Evolutionary conservation across 2,113 vertebrate genomes (phyloP), one percentile per base, ranked within the genome.

Genomic region (Dendropsophus ebraccatus): DNA sequence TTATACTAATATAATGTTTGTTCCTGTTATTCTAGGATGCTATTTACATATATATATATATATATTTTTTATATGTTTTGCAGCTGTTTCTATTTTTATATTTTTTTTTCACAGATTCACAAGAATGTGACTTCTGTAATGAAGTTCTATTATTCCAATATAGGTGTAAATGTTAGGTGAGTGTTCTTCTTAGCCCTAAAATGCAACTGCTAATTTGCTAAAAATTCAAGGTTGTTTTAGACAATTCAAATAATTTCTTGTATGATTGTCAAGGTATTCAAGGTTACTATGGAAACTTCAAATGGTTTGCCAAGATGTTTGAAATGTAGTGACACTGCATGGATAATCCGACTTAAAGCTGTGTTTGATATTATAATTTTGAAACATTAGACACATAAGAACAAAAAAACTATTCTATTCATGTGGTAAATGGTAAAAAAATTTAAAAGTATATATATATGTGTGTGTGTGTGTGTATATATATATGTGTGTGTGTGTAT

Each of bases 211-310:
- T 80, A 41, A 80, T 80, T 62, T 80, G 35, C 5, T 60, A 23
- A 62, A 80, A 45, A 62, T 41, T 80, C 77, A 41, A 60, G 56
- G 76, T 79, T 79, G 52, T 79, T 79, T 56, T 58, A 79, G 77
- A 80, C 23, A 80, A 60, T 62, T 60, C 32, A 25, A 80, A 80
- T 80, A 37, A 80, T 80, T 80, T 80, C 21, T 21, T 45, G 12
- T 17, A 37, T 79, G 75, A 58, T 62, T 80, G 77, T 80, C 77
- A 80, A 60, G 54, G 35, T 62, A 80, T 80, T 80, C 77, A 60
- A 45, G 54, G 77, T 80, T 56, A 80, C 77, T 80, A 80, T 80
- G 77, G 77, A 80, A 80, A 80, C 77, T 80, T 80, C 77, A 80
- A 80, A 80, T 62, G 77, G 56, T 80, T 80, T 41, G 56, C 54